Evolutionary conservation across 2,888 invertebrate genomes (phyloP), one percentile per base, ranked within the genome.

Genomic region (Cyclophora punctaria): DNA sequence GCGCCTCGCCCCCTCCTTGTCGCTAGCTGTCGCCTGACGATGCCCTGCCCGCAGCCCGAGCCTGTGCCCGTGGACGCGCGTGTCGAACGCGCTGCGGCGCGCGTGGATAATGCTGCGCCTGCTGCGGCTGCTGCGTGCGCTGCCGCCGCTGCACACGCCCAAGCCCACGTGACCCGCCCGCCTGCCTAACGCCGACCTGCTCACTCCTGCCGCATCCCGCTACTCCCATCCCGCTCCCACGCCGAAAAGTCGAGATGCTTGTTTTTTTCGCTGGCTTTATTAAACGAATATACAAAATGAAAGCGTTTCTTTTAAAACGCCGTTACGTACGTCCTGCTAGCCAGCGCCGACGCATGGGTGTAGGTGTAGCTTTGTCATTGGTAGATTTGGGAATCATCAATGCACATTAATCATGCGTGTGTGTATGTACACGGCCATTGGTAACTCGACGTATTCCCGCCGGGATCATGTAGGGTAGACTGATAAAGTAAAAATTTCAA

Each of bases 71-170:
- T 5, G 5, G 37, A 44, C 55, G 48, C 40, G 49, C 51, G 49
- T 47, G 53, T 51, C 53, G 50, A 56, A 50, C 46, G 41, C 48
- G 48, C 48, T 56, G 51, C 50, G 44, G 49, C 53, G 50, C 52
- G 49, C 54, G 56, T 47, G 58, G 59, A 61, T 58, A 50, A 57
- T 54, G 55, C 57, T 45, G 57, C 53, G 52, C 53, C 50, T 50
- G 49, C 4, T 52, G 44, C 58, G 55, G 43, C 49, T 53, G 50
- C 51, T 48, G 57, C 60, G 47, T 44, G 44, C 44, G 35, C 48
- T 55, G 35, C 53, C n/a, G 50, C 7, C 44, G 44, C 44, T 7
- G 7, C 33, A 20, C 44, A 33, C 33, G 44, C 44, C 41, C 42
- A 41, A 48, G 35, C 47, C 35, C 46, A 51, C 46, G 6, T 48